Conservation (phyloP, 1,140 invertebrate species). For the Cyclargus thomasi region DNA sequence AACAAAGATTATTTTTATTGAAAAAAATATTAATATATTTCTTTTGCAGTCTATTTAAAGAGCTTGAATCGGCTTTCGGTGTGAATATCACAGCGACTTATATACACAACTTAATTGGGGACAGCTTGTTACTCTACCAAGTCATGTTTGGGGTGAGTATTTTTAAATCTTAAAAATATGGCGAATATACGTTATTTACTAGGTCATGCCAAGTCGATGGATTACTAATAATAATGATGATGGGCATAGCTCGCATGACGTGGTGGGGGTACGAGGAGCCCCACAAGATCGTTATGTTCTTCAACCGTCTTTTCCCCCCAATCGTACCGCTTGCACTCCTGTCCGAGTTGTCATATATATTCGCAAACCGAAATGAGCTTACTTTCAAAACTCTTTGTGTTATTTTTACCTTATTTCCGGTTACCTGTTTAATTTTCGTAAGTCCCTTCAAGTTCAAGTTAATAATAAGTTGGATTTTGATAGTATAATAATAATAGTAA, state of each 20-base stretch:
- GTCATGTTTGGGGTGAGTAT: slow-evolving; percentile 39
- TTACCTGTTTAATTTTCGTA: slow-evolving; percentile 29
- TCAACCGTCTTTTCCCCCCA: background rate
- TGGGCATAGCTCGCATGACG: background rate
- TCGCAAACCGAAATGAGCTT: slow-evolving; percentile 26
- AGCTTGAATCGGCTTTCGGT: slow-evolving; percentile 39
- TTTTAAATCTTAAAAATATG: background rate
- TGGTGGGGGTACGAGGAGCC: slow-evolving; percentile 14
- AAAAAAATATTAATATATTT: background rate
- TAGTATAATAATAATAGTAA: no score
- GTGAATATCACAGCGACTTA: slow-evolving; percentile 43
- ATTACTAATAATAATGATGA: no score
- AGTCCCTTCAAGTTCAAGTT: slow-evolving; percentile 14
- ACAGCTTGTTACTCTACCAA: slow-evolving; percentile 45
- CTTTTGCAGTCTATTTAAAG: slow-evolving; percentile 36
- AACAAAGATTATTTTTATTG: no score
- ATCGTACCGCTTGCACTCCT: background rate
- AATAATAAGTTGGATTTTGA: no score
- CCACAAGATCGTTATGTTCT: background rate
- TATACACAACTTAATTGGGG: slow-evolving; percentile 43
- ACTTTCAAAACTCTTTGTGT: slow-evolving; percentile 30
- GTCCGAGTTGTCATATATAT: background rate
- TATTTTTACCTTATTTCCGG: slow-evolving; percentile 35
- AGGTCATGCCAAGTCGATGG: no score
- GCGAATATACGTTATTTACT: no score